Evolutionary conservation across 2,888 invertebrate species (phyloP), one percentile per base, ranked within the genome.

Genomic region (Brachyopa scutellaris): DNA sequence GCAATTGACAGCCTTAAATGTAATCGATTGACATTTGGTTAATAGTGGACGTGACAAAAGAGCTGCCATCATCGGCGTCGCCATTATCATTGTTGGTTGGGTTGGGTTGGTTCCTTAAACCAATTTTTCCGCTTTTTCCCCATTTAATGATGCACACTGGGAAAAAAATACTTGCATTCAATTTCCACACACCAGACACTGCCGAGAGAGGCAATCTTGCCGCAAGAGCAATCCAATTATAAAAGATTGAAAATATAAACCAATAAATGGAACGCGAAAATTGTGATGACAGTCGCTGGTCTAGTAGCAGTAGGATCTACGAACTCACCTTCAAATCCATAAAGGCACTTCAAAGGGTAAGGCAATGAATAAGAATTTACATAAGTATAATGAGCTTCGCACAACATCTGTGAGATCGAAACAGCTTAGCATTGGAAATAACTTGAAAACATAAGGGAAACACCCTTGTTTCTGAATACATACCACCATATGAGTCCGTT

Each of bases 41-140:
- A 80, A 80, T 80, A 62, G 74, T 64, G 74, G 69, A 80, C 80
- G 80, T 80, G 80, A 80, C 80, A 80, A 74, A 64, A 62, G 74
- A 74, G 57, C 62, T 53, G 7, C 7, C 33, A 13, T 33, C 26
- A 53, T 57, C 15, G 57, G 57, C 49, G 31, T 45, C 42, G 29
- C 45, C 8, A 4, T 23, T 45, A 21, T 13, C 33, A n/a, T n/a
- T 59, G 31, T 21, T 1, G 13, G 9, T 15, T 9, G 33, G 21
- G 15, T 31, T 31, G 9, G 49, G 31, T 6, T 26, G 38, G 29
- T 33, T 49, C 21, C 15, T 53, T 51, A 8, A 40, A 40, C 49
- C 42, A 26, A 26, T 6, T 26, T 57, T 51, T 42, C 21, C 31
- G 21, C 4, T 36, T 40, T 31, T 53, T 62, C 31, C 15, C 6